phyloP scores from a whole-genome alignment of 2,888 invertebrate species.

The Brachynemurus nebulosus region DNA sequence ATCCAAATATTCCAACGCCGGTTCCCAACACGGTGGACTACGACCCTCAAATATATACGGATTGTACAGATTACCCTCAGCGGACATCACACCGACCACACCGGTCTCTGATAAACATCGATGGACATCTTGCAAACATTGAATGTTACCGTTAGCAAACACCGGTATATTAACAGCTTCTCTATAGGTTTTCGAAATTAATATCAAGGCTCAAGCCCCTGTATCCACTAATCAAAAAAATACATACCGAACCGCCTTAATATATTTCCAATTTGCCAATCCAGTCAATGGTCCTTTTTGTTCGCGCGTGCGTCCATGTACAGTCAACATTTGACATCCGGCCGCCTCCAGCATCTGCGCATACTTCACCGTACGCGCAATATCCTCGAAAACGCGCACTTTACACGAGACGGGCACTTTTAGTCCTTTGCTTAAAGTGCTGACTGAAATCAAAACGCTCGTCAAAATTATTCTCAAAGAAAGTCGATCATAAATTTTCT shows the following conservation, averaged over 20 bases:
- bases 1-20: conserved; percentile 77
- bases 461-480: background rate
- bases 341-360: conserved; percentile 90
- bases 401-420: conserved; percentile 93
- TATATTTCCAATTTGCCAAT: conserved; percentile 85
- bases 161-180: conserved; percentile 81
- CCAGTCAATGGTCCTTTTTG: conserved; percentile 95
- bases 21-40: conserved; percentile 76
- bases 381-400: conserved; percentile 77
- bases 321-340: conserved; percentile 81
- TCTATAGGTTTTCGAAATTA: conserved; percentile 34
- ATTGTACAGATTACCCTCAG: conserved; percentile 95
- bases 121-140: conserved; percentile 73
- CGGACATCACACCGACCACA: conserved; percentile 78
- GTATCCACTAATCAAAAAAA: background rate
- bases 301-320: conserved; percentile 91
- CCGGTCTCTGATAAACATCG: conserved; percentile 75
- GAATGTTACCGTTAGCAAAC: conserved; percentile 96
- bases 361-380: conserved; percentile 77
- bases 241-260: conserved; percentile 64
- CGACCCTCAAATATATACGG: conserved; percentile 77
- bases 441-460: conserved; percentile 44
- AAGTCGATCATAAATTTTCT: conserved; percentile 2
- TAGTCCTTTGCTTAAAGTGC: conserved; percentile 51
- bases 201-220: too few relatives aligned